Evolutionary conservation across 2,113 vertebrate genomes (phyloP).

Genomic region (Raja brachyura): DNA sequence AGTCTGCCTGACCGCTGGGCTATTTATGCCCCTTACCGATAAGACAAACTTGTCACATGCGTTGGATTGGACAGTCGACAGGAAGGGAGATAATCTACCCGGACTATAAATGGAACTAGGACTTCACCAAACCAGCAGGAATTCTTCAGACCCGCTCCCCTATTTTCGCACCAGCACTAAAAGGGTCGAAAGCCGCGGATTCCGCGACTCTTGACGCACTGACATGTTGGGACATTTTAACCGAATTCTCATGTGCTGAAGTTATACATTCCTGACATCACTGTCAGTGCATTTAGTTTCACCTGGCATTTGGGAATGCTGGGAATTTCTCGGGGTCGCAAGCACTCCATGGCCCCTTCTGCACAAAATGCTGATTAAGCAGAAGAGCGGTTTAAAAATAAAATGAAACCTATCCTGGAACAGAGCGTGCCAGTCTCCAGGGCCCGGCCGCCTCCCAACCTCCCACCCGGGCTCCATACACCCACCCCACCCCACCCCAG

Average conservation of each 20-base stretch:
- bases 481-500: no score
- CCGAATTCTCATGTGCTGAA: slow-evolving; percentile 53
- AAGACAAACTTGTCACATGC: slow-evolving; percentile 60
- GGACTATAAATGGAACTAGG: slow-evolving; percentile 73
- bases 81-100: slow-evolving; percentile 54
- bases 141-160: slow-evolving; percentile 41
- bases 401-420: slow-evolving; percentile 57
- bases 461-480: not conserved
- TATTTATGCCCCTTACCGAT: slow-evolving; percentile 77
- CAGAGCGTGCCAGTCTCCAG: not conserved
- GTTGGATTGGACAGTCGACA: slow-evolving; percentile 72
- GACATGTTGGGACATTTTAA: slow-evolving; percentile 46
- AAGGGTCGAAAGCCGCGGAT: slow-evolving; percentile 43
- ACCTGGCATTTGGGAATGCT: slow-evolving; percentile 54
- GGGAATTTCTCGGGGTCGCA: slow-evolving; percentile 48
- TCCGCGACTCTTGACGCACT: slow-evolving; percentile 31
- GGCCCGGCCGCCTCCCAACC: not conserved
- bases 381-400: slow-evolving; percentile 70
- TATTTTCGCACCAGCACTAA: slow-evolving; percentile 43
- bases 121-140: slow-evolving; percentile 55
- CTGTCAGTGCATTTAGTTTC: slow-evolving; percentile 53
- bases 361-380: slow-evolving; percentile 62
- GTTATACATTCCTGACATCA: slow-evolving; percentile 50
- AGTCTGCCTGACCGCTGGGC: slow-evolving; percentile 60
- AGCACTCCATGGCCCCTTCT: slow-evolving; percentile 44